Evolutionary conservation across 2,113 vertebrate genomes (phyloP), one percentile per base, ranked within the genome.

Genomic region (Actinemys pallida): DNA sequence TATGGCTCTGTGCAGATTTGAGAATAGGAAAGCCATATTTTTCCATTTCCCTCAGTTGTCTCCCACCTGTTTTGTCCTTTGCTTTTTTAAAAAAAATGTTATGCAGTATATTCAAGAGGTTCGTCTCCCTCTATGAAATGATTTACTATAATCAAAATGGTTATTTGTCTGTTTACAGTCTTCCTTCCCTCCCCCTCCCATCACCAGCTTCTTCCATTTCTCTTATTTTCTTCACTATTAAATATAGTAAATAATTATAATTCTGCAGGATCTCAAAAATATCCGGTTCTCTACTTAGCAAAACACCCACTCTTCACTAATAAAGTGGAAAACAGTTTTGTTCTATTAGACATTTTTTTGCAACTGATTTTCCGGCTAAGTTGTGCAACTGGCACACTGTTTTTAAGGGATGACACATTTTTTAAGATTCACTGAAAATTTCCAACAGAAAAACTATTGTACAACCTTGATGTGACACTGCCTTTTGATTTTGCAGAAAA

Each of bases 401-500:
- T 76, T 72, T 78, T 47, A 24, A 13, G 39, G 13, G 25, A 78
- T 47, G 24, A 47, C 10, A 47, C 75, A 45, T 76, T 76, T 72
- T 72, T 78, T 16, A 78, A 78, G 42, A 78, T 24, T 25, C 24
- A 76, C 12, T 22, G 11, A 78, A 76, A 47, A 27, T 47, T 29
- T 47, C 25, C 75, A 78, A 16, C 42, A 25, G 39, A 78, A 72
- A 76, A 24, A 29, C 5, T 13, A 47, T 27, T 47, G 22, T 27
- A 47, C 24, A 47, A 16, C 10, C 7, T 47, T 47, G 24, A 45
- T 47, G 42, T 39, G 65, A 39, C n/a, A 39, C 9, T 72, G 25
- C 20, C 24, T 88, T 93, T 57, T 79, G 72, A 42, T 65, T 85
- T 95, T 93, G 93, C 75, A 86, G 78, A 78, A 62, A 65, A 78